These are phyloP conservation scores for Astreopora myriophthalma DNA, from an alignment of 64 coral and sea anemone species.

Conservation along the genomic window DNA sequence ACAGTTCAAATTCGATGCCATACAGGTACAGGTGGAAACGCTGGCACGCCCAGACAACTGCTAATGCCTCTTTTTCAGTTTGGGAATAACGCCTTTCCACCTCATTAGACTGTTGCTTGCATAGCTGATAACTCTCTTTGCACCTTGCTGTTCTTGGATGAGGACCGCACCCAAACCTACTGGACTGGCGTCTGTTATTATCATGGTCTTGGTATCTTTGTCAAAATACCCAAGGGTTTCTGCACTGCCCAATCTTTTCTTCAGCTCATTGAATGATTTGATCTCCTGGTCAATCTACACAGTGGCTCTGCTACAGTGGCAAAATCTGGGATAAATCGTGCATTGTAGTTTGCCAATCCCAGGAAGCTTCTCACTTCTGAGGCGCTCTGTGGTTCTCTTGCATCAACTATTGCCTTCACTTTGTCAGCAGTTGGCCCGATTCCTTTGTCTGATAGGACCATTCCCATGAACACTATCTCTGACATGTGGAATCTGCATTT, in stretches of 20 bases:
- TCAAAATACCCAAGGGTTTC: no score
- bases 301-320: neutral
- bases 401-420: slow-evolving; percentile 15
- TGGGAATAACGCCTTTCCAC: no score
- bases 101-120: no score
- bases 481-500: neutral
- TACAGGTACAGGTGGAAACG: no score
- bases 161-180: no score
- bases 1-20: no score
- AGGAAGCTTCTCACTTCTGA: slow-evolving; percentile 37
- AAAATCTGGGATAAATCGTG: slow-evolving; percentile 18
- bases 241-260: neutral
- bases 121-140: no score
- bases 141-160: no score
- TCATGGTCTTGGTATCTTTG: no score
- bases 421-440: slow-evolving; percentile 3
- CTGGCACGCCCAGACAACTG: no score
- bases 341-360: slow-evolving; percentile 42
- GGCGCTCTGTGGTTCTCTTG: slow-evolving; percentile 26
- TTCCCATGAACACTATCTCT: slow-evolving; percentile 19
- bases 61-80: no score
- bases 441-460: neutral
- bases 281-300: neutral
- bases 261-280: slow-evolving; percentile 7
- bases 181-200: no score